Evolutionary conservation across 2,888 invertebrate genomes (phyloP), one percentile per base, ranked within the genome.

Genomic region (Shargacucullia verbasci): DNA sequence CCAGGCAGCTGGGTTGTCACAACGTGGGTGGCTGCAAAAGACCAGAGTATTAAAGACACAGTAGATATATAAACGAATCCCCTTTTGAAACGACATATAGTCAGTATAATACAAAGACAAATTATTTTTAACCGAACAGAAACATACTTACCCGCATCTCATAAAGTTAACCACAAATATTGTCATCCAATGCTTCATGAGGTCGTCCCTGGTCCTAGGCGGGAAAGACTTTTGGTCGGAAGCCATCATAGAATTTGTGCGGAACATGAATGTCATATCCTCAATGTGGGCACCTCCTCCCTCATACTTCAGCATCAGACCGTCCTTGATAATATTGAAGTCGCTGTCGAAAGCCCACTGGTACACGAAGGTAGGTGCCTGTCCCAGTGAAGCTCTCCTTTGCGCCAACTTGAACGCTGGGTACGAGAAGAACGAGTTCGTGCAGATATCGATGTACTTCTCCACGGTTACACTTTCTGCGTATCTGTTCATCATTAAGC

Each of bases 211-310:
- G n/a, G 25, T 52, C 10, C 33, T 57, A 5, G 60, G 48, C 9
- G 75, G 70, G 41, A 65, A 66, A 4, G 61, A 47, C 6, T 47
- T 54, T 2, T 59, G 35, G 13, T 72, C 34, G 2, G 29, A 29
- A 2, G 57, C 66, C 15, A 76, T 43, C 14, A 79, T 15, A 8
- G 79, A 73, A 49, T 82, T 81, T 0, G 49, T 44, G 7, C 74
- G 62, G 44, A 95, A 93, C 3, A 94, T 68, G 47, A 90, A 92
- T 0, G 90, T 87, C 73, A 93, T 73, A 69, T 94, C 94, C 64
- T 95, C 94, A 6, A 90, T 83, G 52, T 94, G 94, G 0, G 64
- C 67, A 0, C 67, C 39, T 20, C 91, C 93, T 2, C 56, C 61
- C 13, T 84, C 78, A 7, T 91, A 74, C 31, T 86, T 25, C 20